phyloP scores from a whole-genome alignment of 2,113 vertebrate genomes.

The Hiodon alosoides region DNA sequence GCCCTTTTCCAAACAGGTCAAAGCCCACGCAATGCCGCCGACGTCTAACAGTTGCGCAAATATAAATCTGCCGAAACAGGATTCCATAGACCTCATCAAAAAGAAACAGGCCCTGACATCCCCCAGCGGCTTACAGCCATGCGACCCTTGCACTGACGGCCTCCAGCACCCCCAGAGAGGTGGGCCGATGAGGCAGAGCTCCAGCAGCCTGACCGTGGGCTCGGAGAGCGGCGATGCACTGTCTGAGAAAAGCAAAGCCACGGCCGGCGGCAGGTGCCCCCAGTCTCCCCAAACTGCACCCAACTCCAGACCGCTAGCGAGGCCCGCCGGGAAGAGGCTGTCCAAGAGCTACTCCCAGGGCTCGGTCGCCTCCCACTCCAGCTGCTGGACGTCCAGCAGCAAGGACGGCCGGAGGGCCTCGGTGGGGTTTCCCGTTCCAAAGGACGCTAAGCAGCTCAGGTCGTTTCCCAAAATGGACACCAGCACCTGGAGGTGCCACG shows the following conservation, averaged over 20 bases:
- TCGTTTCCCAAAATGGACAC: conserved; percentile 62
- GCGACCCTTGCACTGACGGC: conserved; percentile 67
- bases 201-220: conserved; percentile 67
- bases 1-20: conserved; percentile 78
- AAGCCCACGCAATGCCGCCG: conserved; percentile 68
- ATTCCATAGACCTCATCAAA: conserved; percentile 73
- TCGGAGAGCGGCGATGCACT: conserved; percentile 70
- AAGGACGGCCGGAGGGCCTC: conserved; percentile 56
- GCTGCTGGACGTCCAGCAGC: conserved; percentile 31
- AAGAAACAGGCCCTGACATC: conserved; percentile 64
- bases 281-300: conserved; percentile 52
- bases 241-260: conserved; percentile 70
- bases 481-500: conserved; percentile 71
- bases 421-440: conserved; percentile 49
- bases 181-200: conserved; percentile 66
- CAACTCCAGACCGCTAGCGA: conserved; percentile 60
- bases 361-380: conserved; percentile 58
- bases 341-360: conserved; percentile 79
- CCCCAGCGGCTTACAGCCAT: conserved; percentile 66
- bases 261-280: conserved; percentile 59
- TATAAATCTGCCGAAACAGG: conserved; percentile 79
- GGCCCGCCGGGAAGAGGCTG: conserved; percentile 69
- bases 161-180: conserved; percentile 69
- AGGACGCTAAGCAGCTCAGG: conserved; percentile 64
- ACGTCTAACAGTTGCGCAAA: conserved; percentile 81